phyloP scores from a whole-genome alignment of 2,113 vertebrate genomes.

The Gopherus flavomarginatus region DNA sequence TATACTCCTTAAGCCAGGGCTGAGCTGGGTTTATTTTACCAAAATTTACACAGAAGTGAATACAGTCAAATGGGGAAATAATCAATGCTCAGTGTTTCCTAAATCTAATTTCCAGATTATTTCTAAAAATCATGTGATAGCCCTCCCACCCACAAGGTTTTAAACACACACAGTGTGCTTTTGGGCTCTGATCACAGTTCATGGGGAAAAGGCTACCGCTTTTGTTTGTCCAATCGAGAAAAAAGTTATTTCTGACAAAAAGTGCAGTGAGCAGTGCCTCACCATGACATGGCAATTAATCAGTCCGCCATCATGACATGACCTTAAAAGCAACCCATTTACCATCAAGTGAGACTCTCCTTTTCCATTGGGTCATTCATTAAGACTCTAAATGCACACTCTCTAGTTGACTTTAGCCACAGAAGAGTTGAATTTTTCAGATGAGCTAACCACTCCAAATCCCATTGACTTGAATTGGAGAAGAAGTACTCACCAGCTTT shows the following conservation, averaged over 20 bases:
- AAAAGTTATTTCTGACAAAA: background rate
- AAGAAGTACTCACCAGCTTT: fast-evolving
- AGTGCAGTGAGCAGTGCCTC: background rate
- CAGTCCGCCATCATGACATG: too few relatives aligned
- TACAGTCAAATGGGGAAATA: background rate
- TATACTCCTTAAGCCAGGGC: fast-evolving
- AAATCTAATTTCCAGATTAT: background rate
- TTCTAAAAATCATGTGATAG: background rate
- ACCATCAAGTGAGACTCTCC: too few relatives aligned
- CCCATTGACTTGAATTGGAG: background rate
- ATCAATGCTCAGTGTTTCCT: background rate
- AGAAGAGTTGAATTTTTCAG: fast-evolving
- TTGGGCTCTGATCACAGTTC: too few relatives aligned
- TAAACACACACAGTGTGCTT: background rate
- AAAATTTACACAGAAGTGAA: background rate
- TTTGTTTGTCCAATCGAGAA: slow-evolving; percentile 13
- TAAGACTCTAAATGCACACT: background rate
- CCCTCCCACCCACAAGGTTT: background rate
- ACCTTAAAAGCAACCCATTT: too few relatives aligned
- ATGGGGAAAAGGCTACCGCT: background rate
- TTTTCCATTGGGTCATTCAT: too few relatives aligned
- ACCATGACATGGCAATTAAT: background rate
- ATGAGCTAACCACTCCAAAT: background rate
- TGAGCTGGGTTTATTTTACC: fast-evolving
- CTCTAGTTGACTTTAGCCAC: background rate